Percentiles rank a stretch among this genome's conserved stretches.
Conservation (phyloP, 2,113 vertebrate genomes). For the Pelusios castaneus region DNA sequence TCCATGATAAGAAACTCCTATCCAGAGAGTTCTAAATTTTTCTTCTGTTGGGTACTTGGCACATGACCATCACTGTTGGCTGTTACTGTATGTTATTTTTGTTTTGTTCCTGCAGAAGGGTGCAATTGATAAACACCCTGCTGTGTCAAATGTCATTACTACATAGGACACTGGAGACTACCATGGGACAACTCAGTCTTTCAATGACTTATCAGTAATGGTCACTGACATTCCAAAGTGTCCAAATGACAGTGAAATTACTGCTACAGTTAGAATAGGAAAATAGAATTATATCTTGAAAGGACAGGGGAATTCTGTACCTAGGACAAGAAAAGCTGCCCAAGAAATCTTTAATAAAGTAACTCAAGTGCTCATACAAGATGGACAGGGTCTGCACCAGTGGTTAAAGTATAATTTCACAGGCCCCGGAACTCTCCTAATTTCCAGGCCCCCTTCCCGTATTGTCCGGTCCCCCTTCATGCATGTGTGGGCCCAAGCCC, state of each 20-base stretch:
- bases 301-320: background rate
- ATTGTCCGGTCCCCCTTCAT: too few species aligned
- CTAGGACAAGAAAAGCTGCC: background rate
- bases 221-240: background rate
- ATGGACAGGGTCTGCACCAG: background rate
- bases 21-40: background rate
- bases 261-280: slow-evolving; percentile 1
- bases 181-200: slow-evolving; percentile 1
- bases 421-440: too few species aligned
- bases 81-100: background rate
- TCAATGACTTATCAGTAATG: slow-evolving; percentile 17
- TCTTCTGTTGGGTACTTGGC: slow-evolving; percentile 7
- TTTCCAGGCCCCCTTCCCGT: too few species aligned
- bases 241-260: background rate
- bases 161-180: background rate
- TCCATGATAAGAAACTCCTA: background rate
- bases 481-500: too few species aligned
- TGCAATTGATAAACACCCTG: slow-evolving; percentile 42
- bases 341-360: background rate
- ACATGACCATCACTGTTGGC: background rate
- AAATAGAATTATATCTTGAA: background rate
- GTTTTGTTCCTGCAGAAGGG: background rate
- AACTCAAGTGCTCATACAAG: background rate
- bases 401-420: too few species aligned
- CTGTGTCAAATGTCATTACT: slow-evolving; percentile 43